Evolutionary conservation across 2,888 invertebrate species (phyloP), one percentile per base, ranked within the genome.

Genomic region (Polietes domitor): DNA sequence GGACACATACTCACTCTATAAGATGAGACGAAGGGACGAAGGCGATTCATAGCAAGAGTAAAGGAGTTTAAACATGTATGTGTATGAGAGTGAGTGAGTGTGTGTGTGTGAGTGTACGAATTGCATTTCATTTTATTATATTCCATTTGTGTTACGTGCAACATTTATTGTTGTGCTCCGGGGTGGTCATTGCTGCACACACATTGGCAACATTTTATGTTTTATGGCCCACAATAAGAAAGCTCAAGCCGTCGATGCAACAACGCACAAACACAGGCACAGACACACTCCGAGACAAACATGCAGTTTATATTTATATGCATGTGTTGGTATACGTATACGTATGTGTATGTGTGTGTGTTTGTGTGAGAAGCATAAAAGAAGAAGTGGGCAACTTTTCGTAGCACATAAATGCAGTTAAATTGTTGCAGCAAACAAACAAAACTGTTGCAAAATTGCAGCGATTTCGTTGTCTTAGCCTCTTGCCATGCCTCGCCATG

Each of bases 111-210:
- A 28, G 55, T 19, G 71, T 55, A 32, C 77, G 58, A 63, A 85
- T 85, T 84, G 47, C 71, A 72, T 80, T 85, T 76, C 77, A 82
- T 85, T 87, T 86, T 74, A 86, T 81, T 85, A 85, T 80, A 76
- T 84, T 77, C 71, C 76, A 79, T 72, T 61, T 82, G 72, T 78
- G 65, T 74, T 87, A 85, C 79, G 85, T 86, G 85, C 83, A 85
- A 86, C 83, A 86, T 86, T 86, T 83, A 82, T 83, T 82, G 83
- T 73, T 80, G n/a, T n/a, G 77, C 81, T 85, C 71, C 81, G 55
- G 79, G 85, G 85, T 84, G 81, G 83, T 75, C 85, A 85, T 70
- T 83, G 76, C 71, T 83, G 76, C 71, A 81, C 63, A 63, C 24
- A 32, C 19, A 37, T 61, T n/a, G 63, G 82, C 82, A 85, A 85